Base-by-base conservation (phyloP, 1,140 invertebrate genomes). In the Gryon sp. region DNA sequence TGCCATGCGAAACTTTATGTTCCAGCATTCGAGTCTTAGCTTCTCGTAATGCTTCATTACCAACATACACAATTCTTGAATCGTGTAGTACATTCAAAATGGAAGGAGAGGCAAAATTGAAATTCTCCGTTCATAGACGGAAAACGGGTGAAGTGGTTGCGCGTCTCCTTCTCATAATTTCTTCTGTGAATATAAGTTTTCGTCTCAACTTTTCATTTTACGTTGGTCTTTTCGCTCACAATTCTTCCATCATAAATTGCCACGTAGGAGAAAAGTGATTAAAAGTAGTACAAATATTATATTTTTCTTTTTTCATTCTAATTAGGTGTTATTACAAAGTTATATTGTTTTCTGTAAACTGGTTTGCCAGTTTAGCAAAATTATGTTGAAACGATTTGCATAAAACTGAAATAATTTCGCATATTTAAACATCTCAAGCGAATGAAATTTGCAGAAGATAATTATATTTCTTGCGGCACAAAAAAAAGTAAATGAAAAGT, bases 41-140 rank as follows among this genome's bases (percentile, higher is more conserved):
- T 55, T 40, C 36, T 41, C 7, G 32, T 2, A 32, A 48, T 55
- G 22, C 38, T 63, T 55, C 59, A 73, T 65, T 73, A 36, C 69
- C 18, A 55, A 9, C 55, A 50, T 41, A 40, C 57, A 53, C n/a
- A n/a, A n/a, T 55, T 50, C 45, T 34, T 8, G 70, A 65, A 48
- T 60, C 70, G 70, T 66, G 60, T 45, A 36, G 12, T 34, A 73
- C 69, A 65, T 73, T 65, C 52, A 59, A 74, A 74, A 74, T 52
- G 36, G 57, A 41, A 45, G 57, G 22, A 66, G 55, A 38, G 30
- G 30, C 40, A 53, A 75, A 60, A 75, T 75, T 62, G 72, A 75
- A 75, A 75, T 62, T 75, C 55, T 53, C 55, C 62, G 62, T 52
- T 32, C 72, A 75, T 75, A 62, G 60, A 45, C 40, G 26, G 30